Conservation (phyloP, 1,140 invertebrate species). For the Lepidostoma basale region DNA sequence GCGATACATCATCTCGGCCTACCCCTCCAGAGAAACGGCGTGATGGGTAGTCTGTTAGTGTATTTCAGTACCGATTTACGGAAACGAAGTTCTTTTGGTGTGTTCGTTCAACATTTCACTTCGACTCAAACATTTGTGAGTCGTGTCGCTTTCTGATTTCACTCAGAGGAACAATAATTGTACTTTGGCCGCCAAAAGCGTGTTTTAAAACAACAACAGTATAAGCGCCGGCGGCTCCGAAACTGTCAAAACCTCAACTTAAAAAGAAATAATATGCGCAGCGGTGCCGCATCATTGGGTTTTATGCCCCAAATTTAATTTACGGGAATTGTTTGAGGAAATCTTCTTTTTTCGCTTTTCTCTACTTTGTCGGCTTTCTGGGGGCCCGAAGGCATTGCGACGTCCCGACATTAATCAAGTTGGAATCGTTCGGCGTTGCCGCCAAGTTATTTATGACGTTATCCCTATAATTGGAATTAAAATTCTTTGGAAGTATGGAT, state of each 20-base stretch:
- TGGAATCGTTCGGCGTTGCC: constrained; percentile 4
- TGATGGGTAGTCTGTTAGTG: too few relatives aligned
- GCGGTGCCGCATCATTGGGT: constrained; percentile 19
- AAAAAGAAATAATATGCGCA: constrained; percentile 23
- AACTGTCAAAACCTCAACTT: constrained; percentile 24
- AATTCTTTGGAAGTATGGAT: constrained; percentile 9
- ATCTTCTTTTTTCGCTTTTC: constrained; percentile 14
- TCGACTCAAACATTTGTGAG: too few relatives aligned
- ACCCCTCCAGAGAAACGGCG: too few relatives aligned
- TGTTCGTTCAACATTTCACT: too few relatives aligned
- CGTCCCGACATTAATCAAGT: constrained; percentile 17
- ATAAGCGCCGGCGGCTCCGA: not conserved
- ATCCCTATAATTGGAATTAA: constrained; percentile 22
- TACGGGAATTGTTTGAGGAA: constrained; percentile 17
- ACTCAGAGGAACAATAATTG: not conserved
- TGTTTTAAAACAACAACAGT: constrained; percentile 19
- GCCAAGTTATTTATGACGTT: constrained; percentile 4
- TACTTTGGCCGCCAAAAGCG: not conserved
- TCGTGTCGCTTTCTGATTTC: not conserved
- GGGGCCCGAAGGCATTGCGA: not conserved
- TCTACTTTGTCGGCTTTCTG: not conserved
- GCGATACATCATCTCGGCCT: too few relatives aligned
- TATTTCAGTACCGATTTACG: too few relatives aligned
- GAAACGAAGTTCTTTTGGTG: too few relatives aligned
- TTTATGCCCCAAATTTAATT: constrained; percentile 23